Conservation (phyloP, 2,797 vertebrate genomes). For the Miichthys miiuy region DNA sequence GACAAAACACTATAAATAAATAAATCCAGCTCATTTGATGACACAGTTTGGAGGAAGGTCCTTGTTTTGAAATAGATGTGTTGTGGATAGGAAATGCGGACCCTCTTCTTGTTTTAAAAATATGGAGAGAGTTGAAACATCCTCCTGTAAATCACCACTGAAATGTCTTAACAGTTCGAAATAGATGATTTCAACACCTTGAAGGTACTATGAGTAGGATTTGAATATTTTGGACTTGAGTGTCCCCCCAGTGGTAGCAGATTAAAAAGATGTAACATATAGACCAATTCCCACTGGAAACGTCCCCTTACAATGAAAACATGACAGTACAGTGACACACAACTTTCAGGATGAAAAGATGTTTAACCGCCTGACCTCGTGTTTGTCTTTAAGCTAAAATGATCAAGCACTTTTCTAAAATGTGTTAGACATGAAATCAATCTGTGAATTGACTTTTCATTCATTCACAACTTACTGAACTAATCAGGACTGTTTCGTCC, state of each 20-base stretch:
- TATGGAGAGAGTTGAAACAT: background rate
- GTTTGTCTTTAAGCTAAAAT: background rate
- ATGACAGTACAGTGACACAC: background rate
- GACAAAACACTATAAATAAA: slow-evolving; percentile 11
- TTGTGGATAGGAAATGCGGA: slow-evolving; percentile 8
- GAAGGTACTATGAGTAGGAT: background rate
- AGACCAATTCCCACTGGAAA: background rate
- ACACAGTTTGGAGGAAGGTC: slow-evolving; percentile 12
- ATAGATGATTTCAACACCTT: background rate
- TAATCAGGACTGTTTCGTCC: background rate
- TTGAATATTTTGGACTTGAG: slow-evolving; percentile 13
- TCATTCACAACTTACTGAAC: background rate
- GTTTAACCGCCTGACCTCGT: background rate
- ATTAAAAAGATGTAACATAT: background rate
- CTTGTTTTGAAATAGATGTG: background rate
- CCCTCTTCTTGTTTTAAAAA: slow-evolving; percentile 12
- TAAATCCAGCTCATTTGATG: slow-evolving; percentile 21
- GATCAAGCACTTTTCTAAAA: background rate
- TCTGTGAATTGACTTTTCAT: background rate
- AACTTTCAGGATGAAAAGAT: background rate
- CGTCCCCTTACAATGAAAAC: background rate
- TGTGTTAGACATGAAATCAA: background rate
- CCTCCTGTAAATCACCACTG: background rate
- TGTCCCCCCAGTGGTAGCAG: slow-evolving; percentile 14
- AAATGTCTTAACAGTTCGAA: background rate